Evolutionary conservation across 2,113 vertebrate species (phyloP), one percentile per base, ranked within the genome.

Genomic region (Coregonus clupeaformis): DNA sequence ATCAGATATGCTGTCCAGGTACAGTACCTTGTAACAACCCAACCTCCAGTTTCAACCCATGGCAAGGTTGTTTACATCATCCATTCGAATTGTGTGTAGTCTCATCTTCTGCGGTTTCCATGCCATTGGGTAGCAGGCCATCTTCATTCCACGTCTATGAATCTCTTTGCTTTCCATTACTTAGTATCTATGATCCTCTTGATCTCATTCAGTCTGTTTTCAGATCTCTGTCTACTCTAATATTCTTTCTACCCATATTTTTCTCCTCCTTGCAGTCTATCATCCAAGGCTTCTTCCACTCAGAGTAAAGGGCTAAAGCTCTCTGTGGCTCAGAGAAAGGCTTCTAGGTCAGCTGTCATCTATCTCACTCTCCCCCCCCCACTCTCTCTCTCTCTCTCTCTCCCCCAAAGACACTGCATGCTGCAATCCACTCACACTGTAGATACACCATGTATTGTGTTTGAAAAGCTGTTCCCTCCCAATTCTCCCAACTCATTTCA

Each of bases 1-100:
- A 78, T 86, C 89, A 30, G 95, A 96, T 84, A 95, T 96, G 94
- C 95, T 95, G 77, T 96, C 95, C 88, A 96, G 95, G 95, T 96
- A 88, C 27, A 12, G 29, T 16, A 45, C 29, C 66, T 60, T 69
- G 30, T 13, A 47, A 25, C 25, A 69, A 16, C 12, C 16, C 49
- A 52, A 18, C 49, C 3, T 14, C 5, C 49, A 52, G 49, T 16
- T 52, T 52, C 4, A 16, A 52, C 16, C 1, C 16, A 52, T 52
- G 16, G 49, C 14, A 52, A 52, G 9, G 2, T 42, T 52, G 49
- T 52, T 18, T 5, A 52, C 18, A 16, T 52, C 16, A 18, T 18
- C 16, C 49, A 52, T 52, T 16, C 3, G 4, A 18, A 18, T 52
- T 52, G 49, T 14, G 12, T 18, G 9, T 42, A 5, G 49, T 52